Evolutionary conservation across 2,888 invertebrate species (phyloP).

Genomic region (Rosalia funebris): DNA sequence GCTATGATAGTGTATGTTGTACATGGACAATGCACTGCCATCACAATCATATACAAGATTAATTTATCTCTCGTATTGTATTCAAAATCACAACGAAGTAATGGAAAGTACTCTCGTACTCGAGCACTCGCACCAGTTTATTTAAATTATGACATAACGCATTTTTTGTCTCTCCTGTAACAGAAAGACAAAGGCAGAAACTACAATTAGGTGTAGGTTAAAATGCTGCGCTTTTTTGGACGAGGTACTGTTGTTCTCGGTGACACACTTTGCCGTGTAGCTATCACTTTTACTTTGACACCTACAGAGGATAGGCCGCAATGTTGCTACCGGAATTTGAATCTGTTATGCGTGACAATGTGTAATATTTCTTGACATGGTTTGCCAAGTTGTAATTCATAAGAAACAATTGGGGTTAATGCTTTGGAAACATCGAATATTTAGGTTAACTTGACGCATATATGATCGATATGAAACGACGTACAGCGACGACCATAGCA

Average conservation of each 20-base stretch:
- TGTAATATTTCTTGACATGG: too few species aligned
- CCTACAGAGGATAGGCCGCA: background rate
- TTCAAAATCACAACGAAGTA: constrained; percentile 9
- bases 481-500: too few species aligned
- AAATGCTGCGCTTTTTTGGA: constrained; percentile 4
- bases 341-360: too few species aligned
- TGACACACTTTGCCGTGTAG: constrained; percentile 1
- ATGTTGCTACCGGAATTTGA: too few species aligned
- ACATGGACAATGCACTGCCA: too few species aligned
- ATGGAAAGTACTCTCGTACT: constrained; percentile 16
- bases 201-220: constrained; percentile 16
- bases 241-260: background rate
- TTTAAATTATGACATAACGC: constrained; percentile 19
- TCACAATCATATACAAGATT: background rate
- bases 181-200: constrained; percentile 7
- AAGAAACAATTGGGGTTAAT: too few species aligned
- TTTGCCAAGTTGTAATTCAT: too few species aligned
- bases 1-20: too few species aligned
- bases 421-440: too few species aligned
- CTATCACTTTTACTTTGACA: constrained; percentile 15
- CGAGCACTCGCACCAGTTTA: constrained; percentile 17
- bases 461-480: too few species aligned
- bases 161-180: background rate
- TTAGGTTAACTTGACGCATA: too few species aligned
- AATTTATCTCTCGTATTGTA: constrained; percentile 13